These are phyloP conservation scores for Grallaria varia DNA, from an alignment of 2,113 vertebrate genomes.

Conservation along the genomic window DNA sequence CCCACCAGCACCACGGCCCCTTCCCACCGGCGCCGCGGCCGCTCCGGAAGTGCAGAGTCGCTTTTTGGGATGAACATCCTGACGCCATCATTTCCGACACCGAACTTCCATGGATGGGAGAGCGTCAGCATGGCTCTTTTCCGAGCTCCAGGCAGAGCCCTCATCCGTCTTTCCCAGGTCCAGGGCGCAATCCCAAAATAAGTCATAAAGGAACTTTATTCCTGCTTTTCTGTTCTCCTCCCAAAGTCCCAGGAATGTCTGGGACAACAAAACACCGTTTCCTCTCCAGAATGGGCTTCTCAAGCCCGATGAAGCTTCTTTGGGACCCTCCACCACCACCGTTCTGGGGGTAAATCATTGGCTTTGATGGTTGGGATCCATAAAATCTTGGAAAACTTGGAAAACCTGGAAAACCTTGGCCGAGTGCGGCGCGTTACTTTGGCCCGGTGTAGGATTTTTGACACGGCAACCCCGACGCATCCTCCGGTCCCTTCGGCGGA, in stretches of 20 bases:
- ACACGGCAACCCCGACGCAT: no score
- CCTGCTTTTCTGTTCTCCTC: not conserved
- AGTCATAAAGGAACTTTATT: not conserved
- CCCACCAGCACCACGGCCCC: no score
- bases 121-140: not conserved
- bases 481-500: not conserved
- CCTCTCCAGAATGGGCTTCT: not conserved
- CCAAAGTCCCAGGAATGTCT: not conserved
- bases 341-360: not conserved
- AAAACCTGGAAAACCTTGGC: not conserved
- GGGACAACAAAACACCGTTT: not conserved
- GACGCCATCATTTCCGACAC: fast-evolving
- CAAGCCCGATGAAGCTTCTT: not conserved
- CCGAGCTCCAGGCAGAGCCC: not conserved
- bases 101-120: not conserved
- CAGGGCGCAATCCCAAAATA: not conserved
- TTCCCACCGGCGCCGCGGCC: fast-evolving
- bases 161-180: not conserved
- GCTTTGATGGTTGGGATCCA: not conserved
- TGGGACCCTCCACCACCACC: not conserved
- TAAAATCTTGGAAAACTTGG: not conserved
- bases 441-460: no score
- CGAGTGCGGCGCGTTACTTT: no score
- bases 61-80: not conserved
- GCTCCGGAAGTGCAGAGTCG: not conserved